Evolutionary conservation across 2,888 invertebrate genomes (phyloP).

Genomic region (Villa cingulata): DNA sequence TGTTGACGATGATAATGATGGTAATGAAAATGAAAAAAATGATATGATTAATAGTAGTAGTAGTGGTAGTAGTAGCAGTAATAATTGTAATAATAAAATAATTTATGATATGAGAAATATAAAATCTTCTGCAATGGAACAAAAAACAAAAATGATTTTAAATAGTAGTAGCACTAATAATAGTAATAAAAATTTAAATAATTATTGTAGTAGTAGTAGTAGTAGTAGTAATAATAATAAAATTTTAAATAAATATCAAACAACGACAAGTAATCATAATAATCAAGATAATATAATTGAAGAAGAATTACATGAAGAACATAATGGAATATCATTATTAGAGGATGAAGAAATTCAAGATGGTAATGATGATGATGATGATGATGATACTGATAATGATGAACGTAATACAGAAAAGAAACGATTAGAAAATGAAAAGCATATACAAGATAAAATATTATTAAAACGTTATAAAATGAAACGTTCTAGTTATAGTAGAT

Average conservation of each 20-base stretch:
- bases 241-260: not conserved
- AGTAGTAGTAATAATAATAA: not conserved
- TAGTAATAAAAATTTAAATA: not conserved
- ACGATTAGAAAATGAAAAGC: slow-evolving; percentile 10
- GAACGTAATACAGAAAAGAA: slow-evolving; percentile 1
- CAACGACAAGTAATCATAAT: not conserved
- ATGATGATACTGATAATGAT: slow-evolving; percentile 2
- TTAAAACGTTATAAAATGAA: slow-evolving; percentile 13
- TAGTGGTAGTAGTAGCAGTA: too few relatives aligned
- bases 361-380: not conserved
- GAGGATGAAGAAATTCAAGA: too few relatives aligned
- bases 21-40: slow-evolving; percentile 7
- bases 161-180: not conserved
- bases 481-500: slow-evolving; percentile 13
- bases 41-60: slow-evolving; percentile 6
- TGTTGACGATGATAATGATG: slow-evolving; percentile 16
- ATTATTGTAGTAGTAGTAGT: not conserved
- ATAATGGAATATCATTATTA: slow-evolving; percentile 8
- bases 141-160: not conserved
- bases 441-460: slow-evolving; percentile 7
- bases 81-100: too few relatives aligned
- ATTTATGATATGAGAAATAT: not conserved
- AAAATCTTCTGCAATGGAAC: too few relatives aligned
- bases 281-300: slow-evolving; percentile 11
- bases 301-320: slow-evolving; percentile 10